Percentiles rank a stretch among this genome's conserved stretches.
Conservation (phyloP, 1,140 invertebrate genomes). For the Ostrea edulis region DNA sequence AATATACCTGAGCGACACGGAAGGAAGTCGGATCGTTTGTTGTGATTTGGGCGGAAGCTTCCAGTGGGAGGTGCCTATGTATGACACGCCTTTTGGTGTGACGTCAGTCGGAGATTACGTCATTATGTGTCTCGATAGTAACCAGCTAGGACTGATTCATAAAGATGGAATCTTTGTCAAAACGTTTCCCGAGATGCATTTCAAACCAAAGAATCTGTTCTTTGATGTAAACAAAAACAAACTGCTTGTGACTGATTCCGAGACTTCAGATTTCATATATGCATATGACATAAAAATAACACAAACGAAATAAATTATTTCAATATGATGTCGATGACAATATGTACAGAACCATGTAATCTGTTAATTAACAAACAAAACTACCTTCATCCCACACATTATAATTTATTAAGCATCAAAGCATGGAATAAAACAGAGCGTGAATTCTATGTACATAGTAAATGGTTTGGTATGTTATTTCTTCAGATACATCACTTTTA, state of each 20-base stretch:
- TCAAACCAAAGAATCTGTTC: background rate
- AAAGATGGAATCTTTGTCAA: background rate
- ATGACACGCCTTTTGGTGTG: background rate
- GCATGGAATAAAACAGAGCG: background rate
- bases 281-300: constrained; percentile 4
- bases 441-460: background rate
- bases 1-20: background rate
- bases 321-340: background rate
- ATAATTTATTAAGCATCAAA: background rate
- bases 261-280: background rate
- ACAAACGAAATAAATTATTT: background rate
- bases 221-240: background rate
- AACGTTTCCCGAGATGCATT: background rate
- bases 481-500: background rate
- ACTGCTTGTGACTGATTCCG: background rate
- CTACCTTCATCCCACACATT: background rate
- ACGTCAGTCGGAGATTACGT: background rate
- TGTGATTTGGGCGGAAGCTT: background rate
- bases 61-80: constrained; percentile 2
- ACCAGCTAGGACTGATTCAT: constrained; percentile 10
- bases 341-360: background rate
- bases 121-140: background rate
- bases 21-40: background rate
- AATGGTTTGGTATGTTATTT: background rate
- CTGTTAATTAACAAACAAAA: background rate